Evolutionary conservation across 2,113 vertebrate species (phyloP).

Genomic region (Erythrolamprus reginae): DNA sequence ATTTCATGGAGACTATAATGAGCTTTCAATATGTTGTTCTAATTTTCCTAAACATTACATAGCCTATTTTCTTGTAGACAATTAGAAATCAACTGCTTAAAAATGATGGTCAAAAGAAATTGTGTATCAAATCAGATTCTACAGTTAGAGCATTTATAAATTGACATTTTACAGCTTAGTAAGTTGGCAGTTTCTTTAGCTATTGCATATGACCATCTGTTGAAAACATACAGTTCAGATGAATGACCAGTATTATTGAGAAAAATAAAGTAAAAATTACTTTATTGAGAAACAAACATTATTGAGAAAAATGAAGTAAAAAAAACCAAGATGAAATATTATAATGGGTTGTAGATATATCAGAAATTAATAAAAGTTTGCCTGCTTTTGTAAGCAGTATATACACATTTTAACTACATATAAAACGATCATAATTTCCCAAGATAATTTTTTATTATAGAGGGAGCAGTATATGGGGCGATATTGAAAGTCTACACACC

Average conservation of each 20-base stretch:
- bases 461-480: not conserved
- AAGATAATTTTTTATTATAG: not conserved
- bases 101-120: not conserved
- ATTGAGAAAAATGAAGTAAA: not conserved
- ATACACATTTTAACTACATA: not conserved
- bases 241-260: not conserved
- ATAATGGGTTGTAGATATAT: not conserved
- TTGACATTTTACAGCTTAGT: not conserved
- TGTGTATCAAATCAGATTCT: not conserved
- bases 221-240: not conserved
- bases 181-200: not conserved
- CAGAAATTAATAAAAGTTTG: not conserved
- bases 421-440: not conserved
- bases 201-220: not conserved
- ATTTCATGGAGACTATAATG: not conserved
- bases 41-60: not conserved
- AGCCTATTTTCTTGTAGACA: not conserved
- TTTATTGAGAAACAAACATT: no score
- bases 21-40: not conserved
- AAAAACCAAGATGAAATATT: not conserved
- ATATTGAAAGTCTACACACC: not conserved
- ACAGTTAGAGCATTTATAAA: not conserved
- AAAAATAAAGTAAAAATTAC: not conserved
- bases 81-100: not conserved
- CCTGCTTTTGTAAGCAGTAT: not conserved